These are phyloP conservation scores for Cheilosia variabilis DNA, from an alignment of 2,888 invertebrate species.

Conservation along the genomic window DNA sequence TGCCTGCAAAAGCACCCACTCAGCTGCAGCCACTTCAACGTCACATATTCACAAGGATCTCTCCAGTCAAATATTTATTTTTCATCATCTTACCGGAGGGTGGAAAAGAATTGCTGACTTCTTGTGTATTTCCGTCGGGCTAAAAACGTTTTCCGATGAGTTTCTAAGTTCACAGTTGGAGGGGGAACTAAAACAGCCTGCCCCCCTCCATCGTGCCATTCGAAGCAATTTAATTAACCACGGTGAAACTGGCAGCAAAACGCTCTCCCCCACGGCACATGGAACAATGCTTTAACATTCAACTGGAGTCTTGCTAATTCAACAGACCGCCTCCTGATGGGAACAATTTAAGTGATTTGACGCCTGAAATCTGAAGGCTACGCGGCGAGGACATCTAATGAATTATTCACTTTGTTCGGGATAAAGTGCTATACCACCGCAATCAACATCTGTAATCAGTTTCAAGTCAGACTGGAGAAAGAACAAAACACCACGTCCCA, in stretches of 20 bases:
- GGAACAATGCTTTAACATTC: constrained; percentile 23
- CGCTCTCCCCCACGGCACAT: background rate
- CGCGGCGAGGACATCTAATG: constrained; percentile 58
- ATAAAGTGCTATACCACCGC: constrained; percentile 34
- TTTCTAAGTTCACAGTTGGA: constrained; percentile 30
- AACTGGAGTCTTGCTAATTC: constrained; percentile 35
- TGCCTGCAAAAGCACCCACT: constrained; percentile 27
- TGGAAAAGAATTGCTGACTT: background rate
- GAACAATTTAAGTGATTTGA: constrained; percentile 56
- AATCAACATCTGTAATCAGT: constrained; percentile 50
- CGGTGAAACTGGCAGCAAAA: constrained; percentile 16
- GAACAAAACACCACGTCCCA: constrained; percentile 14
- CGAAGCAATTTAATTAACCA: constrained; percentile 67
- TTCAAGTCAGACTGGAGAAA: constrained; percentile 10
- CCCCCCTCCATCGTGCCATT: background rate
- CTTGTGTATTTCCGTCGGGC: constrained; percentile 49
- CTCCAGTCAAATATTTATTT: constrained; percentile 63
- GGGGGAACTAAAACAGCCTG: background rate
- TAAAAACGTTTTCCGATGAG: constrained; percentile 56
- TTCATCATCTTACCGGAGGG: constrained; percentile 47
- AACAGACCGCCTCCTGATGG: constrained; percentile 19
- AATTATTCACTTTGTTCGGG: constrained; percentile 60
- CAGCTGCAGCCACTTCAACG: constrained; percentile 29
- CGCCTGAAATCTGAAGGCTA: constrained; percentile 31
- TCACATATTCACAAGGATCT: constrained; percentile 43